A percentile compares a stretch with the other conserved stretches of the same genome.
Evolutionary conservation across 2,113 vertebrate species (phyloP).

Genomic region (Bubo scandiacus): DNA sequence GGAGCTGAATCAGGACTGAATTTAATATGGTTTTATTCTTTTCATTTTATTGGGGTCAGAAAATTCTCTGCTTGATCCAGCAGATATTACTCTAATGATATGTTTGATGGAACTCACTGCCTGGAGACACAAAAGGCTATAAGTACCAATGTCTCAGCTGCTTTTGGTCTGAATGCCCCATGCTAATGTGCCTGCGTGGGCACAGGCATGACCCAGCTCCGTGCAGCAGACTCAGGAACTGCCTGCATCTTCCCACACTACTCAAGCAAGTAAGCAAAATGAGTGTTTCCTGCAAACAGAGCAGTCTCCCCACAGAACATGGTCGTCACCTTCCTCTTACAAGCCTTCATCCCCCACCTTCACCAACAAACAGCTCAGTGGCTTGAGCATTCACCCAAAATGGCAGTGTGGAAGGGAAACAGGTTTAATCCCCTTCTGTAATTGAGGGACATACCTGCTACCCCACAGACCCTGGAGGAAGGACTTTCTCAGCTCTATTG

Average conservation of each 20-base stretch:
- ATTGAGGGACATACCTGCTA: background rate
- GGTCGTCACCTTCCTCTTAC: background rate
- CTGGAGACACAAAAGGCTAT: background rate
- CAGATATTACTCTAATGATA: background rate
- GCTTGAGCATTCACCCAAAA: background rate
- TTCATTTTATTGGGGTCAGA: background rate
- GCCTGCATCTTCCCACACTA: background rate
- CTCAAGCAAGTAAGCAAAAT: background rate
- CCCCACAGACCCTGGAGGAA: background rate
- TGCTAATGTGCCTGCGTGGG: background rate
- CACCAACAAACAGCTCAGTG: background rate
- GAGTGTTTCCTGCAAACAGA: background rate
- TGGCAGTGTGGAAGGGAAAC: background rate
- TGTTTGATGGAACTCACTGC: background rate
- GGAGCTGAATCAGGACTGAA: background rate
- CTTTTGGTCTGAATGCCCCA: background rate
- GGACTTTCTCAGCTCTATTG: background rate
- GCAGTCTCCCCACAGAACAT: background rate
- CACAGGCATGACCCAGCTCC: background rate
- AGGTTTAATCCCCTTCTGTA: background rate
- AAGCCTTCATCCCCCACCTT: background rate
- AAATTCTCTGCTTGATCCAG: background rate
- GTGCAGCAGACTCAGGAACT: background rate
- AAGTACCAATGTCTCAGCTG: background rate
- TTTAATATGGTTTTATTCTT: background rate